Evolutionary conservation across 2,113 vertebrate genomes (phyloP), one percentile per base, ranked within the genome.

Genomic region (Tetrao urogallus): DNA sequence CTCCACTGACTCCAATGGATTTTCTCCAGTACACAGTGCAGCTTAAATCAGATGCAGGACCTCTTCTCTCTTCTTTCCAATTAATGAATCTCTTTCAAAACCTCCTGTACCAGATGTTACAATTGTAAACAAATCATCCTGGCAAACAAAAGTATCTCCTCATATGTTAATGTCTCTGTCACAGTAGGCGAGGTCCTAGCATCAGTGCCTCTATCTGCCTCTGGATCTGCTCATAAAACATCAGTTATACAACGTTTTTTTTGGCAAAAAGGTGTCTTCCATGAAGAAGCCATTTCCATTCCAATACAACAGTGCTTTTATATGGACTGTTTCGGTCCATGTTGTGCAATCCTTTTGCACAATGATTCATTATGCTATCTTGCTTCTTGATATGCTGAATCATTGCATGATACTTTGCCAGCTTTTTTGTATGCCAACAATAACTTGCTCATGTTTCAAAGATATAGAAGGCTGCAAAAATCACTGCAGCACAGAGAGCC

Each of bases 281-380:
- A 86, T 56, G 76, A 93, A 93, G 92, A 92, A 92, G 42, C 66
- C 86, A 93, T 88, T 91, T 93, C 81, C 73, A 91, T 82, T 86
- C 87, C 91, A 91, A 65, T 58, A 57, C 65, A 90, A 21, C 67
- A 64, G 61, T 58, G 65, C 56, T 96, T 94, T 96, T 77, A 58
- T 79, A 92, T 34, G 76, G 81, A 66, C 95, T 67, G 17, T 67
- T 96, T 61, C 66, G 45, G 79, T 16, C 77, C 3, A 0, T 10
- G 50, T 90, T 93, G 85, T 3, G 14, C 82, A 94, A 78, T 63
- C 28, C 61, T 61, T 95, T 83, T 86, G 54, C 74, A 96, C 93
- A 97, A 82, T 87, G 91, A 91, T 94, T 96, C 89, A 88, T 96
- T 94, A 73, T 93, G 58, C 81, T 89, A 6, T 87, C 89, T 88